A percentile compares a stretch with the other conserved stretches of the same genome.
These are phyloP conservation scores for Cepaea nemoralis DNA, from an alignment of 1,140 invertebrate genomes.

Conservation along the genomic window DNA sequence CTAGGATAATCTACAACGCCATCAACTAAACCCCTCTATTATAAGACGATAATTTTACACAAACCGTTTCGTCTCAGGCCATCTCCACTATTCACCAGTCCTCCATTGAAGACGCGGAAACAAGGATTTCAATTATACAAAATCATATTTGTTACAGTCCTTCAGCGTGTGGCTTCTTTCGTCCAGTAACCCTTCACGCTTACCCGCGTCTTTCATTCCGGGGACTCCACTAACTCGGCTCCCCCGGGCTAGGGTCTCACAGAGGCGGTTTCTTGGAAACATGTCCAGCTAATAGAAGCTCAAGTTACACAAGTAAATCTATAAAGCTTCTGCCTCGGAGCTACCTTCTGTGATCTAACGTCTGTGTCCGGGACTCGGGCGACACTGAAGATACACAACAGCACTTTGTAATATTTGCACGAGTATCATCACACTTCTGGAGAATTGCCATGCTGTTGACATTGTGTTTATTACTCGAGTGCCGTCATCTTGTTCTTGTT, in stretches of 20 bases:
- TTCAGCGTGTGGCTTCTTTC: neutral
- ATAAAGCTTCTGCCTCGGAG: neutral
- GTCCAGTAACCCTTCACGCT: slow-evolving; percentile 3
- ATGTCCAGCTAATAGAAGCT: neutral
- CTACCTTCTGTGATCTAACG: neutral
- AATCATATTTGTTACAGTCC: slow-evolving; percentile 14
- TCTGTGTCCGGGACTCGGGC: neutral
- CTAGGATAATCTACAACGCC: no score
- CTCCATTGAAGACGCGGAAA: neutral
- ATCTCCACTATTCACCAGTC: neutral
- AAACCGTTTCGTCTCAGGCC: no score
- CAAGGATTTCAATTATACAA: slow-evolving; percentile 3
- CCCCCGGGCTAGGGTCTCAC: neutral
- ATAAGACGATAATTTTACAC: no score
- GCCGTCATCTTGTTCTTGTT: no score
- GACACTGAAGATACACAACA: neutral
- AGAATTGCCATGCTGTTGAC: no score
- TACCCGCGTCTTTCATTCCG: neutral
- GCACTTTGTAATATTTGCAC: neutral
- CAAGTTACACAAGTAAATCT: slow-evolving; percentile 1
- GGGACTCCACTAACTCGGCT: neutral
- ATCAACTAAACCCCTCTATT: no score
- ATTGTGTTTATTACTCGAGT: no score
- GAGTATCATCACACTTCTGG: no score
- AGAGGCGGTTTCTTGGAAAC: neutral